Evolutionary conservation across 2,888 invertebrate species (phyloP).

Genomic region (Lepidocyrtoides sp.): DNA sequence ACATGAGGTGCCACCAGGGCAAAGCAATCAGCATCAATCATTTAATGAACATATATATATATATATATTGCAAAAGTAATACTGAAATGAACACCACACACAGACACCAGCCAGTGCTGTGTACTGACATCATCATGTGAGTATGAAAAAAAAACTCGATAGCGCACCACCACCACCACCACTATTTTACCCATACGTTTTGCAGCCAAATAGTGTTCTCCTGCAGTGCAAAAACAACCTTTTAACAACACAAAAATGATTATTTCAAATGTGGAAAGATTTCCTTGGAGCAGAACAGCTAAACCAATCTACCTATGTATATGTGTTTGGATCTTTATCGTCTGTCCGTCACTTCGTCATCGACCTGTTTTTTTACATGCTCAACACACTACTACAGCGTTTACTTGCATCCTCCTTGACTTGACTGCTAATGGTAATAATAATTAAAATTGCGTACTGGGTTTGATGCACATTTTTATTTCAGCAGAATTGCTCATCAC

Average conservation of each 20-base stretch:
- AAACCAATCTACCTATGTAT: neutral
- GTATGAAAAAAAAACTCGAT: constrained; percentile 26
- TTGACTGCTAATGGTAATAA: constrained; percentile 14
- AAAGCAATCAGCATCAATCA: constrained; percentile 79
- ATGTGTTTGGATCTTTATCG: constrained; percentile 7
- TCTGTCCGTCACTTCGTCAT: constrained; percentile 2
- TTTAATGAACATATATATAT: constrained; percentile 67
- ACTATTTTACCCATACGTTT: neutral
- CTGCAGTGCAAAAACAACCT: neutral
- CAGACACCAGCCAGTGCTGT: neutral
- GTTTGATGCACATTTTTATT: neutral
- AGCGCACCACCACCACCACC: neutral
- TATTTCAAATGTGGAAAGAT: constrained; percentile 24
- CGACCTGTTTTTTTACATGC: neutral
- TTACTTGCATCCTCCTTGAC: neutral
- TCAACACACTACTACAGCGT: neutral
- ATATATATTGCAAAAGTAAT: constrained; percentile 18
- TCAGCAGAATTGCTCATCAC: constrained; percentile 14
- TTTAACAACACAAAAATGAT: neutral
- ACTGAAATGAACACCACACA: constrained; percentile 3
- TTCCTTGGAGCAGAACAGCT: constrained; percentile 47
- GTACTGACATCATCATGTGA: neutral
- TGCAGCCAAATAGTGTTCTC: neutral
- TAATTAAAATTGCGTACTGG: constrained; percentile 14
- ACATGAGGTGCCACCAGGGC: constrained; percentile 77